Conservation (phyloP, 2,888 invertebrate genomes). For the Buathra laborator region DNA sequence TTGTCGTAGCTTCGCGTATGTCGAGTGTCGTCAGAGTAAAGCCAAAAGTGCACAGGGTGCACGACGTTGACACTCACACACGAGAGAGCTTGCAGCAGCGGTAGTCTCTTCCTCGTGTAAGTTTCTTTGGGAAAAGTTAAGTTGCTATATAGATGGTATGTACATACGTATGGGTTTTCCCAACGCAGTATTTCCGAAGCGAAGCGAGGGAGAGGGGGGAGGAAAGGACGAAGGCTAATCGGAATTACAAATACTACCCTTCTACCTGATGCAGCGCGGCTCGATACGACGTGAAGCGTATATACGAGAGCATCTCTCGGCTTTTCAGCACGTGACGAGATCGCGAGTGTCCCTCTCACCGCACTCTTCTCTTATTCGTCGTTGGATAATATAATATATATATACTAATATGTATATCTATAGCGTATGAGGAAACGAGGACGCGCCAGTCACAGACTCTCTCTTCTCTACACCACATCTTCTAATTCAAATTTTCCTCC, state of each 20-base stretch:
- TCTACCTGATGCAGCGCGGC: constrained; percentile 70
- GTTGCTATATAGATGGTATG: constrained; percentile 29
- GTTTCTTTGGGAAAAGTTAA: constrained; percentile 69
- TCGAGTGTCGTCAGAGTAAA: constrained; percentile 57
- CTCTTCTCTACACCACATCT: constrained; percentile 53
- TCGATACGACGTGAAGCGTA: constrained; percentile 56
- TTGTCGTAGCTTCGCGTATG: constrained; percentile 33
- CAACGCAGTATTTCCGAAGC: constrained; percentile 65
- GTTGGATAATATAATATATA: constrained; percentile 36
- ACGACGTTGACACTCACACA: constrained; percentile 31
- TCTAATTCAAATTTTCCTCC: constrained; percentile 74
- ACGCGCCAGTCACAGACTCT: constrained; percentile 65
- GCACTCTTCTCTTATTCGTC: constrained; percentile 44
- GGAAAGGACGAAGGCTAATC: constrained; percentile 78
- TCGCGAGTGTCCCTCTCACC: constrained; percentile 68
- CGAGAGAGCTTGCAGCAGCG: constrained; percentile 4
- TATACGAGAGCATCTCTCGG: constrained; percentile 51
- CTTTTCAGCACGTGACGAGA: constrained; percentile 68
- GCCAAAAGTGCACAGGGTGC: constrained; percentile 65
- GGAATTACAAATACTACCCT: constrained; percentile 82
- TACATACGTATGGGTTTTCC: constrained; percentile 59
- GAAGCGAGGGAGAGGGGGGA: constrained; percentile 32
- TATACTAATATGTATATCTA: background rate
- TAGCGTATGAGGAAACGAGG: constrained; percentile 46
- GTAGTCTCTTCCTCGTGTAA: constrained; percentile 54